Percentiles rank a stretch among this genome's conserved stretches.
Conservation (phyloP, 2,113 vertebrate genomes). For the Jacana jacana region DNA sequence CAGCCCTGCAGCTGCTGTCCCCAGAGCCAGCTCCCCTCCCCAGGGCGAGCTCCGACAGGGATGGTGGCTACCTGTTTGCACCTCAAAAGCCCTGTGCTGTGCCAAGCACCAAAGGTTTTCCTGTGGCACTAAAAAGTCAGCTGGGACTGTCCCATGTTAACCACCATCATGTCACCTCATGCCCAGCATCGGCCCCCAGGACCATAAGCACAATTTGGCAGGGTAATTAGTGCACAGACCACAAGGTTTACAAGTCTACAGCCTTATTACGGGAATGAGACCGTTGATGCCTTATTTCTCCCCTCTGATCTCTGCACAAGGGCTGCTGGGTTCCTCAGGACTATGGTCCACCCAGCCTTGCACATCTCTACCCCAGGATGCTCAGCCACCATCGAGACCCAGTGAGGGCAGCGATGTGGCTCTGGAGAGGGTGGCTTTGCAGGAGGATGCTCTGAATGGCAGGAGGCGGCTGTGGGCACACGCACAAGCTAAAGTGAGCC, state of each 20-base stretch:
- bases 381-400: rapidly evolving
- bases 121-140: neutral
- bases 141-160: neutral
- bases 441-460: neutral
- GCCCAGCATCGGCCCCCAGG: neutral
- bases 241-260: neutral
- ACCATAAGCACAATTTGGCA: neutral
- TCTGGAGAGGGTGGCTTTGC: neutral
- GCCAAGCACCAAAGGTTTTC: neutral
- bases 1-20: neutral
- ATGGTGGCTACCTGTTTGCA: neutral
- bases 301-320: neutral
- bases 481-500: neutral
- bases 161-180: neutral
- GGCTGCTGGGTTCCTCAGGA: neutral
- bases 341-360: neutral
- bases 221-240: neutral
- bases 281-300: neutral
- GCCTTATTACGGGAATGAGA: neutral
- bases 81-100: neutral
- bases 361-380: neutral
- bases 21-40: neutral
- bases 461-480: neutral
- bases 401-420: rapidly evolving
- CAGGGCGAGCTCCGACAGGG: rapidly evolving